These are phyloP conservation scores for Spondyliosoma cantharus DNA, from an alignment of 2,797 vertebrate genomes.

Conservation along the genomic window DNA sequence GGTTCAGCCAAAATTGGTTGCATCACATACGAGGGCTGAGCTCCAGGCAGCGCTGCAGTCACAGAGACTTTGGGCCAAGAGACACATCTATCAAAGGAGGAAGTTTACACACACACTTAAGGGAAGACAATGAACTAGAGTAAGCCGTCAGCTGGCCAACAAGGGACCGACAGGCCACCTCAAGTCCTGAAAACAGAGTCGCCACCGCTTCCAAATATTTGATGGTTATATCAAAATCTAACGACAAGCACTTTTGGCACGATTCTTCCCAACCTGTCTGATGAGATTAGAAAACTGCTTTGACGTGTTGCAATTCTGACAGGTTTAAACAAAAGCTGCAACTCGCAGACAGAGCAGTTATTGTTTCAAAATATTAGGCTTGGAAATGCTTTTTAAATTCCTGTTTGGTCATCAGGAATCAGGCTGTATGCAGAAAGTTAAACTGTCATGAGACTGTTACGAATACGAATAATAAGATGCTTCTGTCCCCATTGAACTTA, in stretches of 20 bases:
- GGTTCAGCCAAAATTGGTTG: constrained; percentile 73
- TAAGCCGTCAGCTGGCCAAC: constrained; percentile 25
- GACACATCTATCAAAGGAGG: constrained; percentile 53
- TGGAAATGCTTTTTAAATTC: background rate
- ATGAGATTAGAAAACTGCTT: constrained; percentile 16
- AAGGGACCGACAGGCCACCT: constrained; percentile 28
- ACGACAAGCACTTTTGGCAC: background rate
- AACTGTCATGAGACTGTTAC: background rate
- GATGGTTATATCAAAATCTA: background rate
- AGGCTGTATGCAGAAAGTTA: background rate
- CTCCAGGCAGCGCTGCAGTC: constrained; percentile 61
- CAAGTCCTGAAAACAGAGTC: background rate
- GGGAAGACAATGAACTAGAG: constrained; percentile 39
- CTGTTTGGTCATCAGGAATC: background rate
- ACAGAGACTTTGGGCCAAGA: constrained; percentile 63
- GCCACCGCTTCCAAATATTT: background rate
- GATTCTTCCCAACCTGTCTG: constrained; percentile 19
- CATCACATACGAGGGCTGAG: constrained; percentile 66
- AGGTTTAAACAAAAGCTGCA: constrained; percentile 25
- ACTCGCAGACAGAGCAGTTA: background rate
- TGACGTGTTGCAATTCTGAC: constrained; percentile 2
- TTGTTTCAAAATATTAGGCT: background rate
- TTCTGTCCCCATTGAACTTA: constrained; percentile 5
- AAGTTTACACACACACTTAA: constrained; percentile 52
- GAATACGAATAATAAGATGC: background rate